A percentile compares a stretch with the other conserved stretches of the same genome.
These are phyloP conservation scores for Psilanteris sp. DNA, from an alignment of 1,140 invertebrate species.

Conservation along the genomic window DNA sequence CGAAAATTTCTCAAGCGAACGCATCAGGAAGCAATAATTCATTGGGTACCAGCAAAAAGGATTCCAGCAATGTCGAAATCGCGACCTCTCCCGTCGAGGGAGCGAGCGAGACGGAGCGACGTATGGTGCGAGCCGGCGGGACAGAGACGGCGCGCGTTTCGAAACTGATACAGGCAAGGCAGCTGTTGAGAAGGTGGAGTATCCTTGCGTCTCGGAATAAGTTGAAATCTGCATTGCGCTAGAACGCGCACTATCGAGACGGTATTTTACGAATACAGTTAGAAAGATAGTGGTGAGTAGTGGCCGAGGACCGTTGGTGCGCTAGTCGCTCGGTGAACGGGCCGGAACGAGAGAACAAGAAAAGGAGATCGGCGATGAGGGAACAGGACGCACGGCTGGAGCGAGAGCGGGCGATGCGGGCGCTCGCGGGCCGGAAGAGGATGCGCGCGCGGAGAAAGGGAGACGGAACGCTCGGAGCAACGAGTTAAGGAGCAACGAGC, in stretches of 20 bases:
- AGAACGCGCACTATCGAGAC: conserved; percentile 51
- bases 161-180: conserved; percentile 53
- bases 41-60: conserved; percentile 33
- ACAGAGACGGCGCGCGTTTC: conserved; percentile 28
- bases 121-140: neutral
- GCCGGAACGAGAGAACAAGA: conserved; percentile 55
- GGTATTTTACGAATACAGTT: conserved; percentile 66
- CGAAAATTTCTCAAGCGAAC: conserved; percentile 51
- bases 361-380: conserved; percentile 36
- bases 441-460: conserved; percentile 13
- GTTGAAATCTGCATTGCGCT: conserved; percentile 63
- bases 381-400: conserved; percentile 18
- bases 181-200: conserved; percentile 45
- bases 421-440: neutral
- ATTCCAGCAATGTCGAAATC: conserved; percentile 54
- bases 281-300: conserved; percentile 62
- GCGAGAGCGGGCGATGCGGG: conserved; percentile 6
- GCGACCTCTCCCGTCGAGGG: conserved; percentile 17
- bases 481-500: conserved; percentile 63
- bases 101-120: neutral
- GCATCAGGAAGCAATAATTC: conserved; percentile 59
- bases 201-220: conserved; percentile 54
- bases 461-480: conserved; percentile 38
- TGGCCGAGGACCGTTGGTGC: conserved; percentile 55
- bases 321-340: conserved; percentile 56